Percentiles rank a stretch among this genome's conserved stretches.
These are phyloP conservation scores for Rhabdornis inornatus DNA, from an alignment of 2,113 vertebrate genomes.

Conservation along the genomic window DNA sequence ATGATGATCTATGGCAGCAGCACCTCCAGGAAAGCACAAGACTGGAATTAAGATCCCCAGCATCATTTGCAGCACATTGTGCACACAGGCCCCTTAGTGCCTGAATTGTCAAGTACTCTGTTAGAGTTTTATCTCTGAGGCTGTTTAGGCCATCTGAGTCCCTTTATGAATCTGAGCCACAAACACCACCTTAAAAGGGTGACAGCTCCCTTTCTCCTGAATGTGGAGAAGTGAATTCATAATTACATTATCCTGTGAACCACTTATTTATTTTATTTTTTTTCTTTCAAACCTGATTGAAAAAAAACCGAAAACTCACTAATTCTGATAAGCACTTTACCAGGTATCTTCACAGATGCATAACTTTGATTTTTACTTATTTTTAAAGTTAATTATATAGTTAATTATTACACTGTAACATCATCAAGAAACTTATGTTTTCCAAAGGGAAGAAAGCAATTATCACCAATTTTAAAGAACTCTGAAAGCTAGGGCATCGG, in stretches of 20 bases:
- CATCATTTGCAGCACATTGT: neutral
- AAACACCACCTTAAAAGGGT: neutral
- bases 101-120: neutral
- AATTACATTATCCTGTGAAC: neutral
- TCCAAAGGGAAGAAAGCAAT: neutral
- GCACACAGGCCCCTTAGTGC: neutral
- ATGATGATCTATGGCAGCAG: neutral
- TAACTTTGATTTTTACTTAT: neutral
- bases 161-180: neutral
- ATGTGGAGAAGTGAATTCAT: neutral
- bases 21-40: neutral
- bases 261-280: neutral
- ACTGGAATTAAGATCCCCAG: neutral
- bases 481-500: neutral
- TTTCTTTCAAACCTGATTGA: neutral
- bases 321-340: neutral
- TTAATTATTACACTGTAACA: neutral
- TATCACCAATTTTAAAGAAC: neutral
- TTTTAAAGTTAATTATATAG: neutral
- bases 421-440: neutral
- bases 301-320: neutral
- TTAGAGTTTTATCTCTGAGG: neutral
- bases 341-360: neutral
- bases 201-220: neutral
- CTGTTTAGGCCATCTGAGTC: neutral